Evolutionary conservation across 2,113 vertebrate genomes (phyloP).

Genomic region (Burhinus oedicnemus): DNA sequence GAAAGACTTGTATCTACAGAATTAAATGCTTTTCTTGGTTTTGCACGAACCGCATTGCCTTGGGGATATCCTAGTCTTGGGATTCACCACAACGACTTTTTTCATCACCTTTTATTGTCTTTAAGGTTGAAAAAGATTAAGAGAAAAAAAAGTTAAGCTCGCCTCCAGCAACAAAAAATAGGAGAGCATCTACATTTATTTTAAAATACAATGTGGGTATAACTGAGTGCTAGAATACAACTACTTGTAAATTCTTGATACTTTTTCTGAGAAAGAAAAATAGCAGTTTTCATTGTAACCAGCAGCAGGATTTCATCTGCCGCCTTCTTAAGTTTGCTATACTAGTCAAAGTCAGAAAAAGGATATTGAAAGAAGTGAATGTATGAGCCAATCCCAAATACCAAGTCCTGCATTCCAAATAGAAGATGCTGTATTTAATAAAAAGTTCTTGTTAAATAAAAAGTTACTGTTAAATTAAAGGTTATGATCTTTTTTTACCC

Average conservation of each 20-base stretch:
- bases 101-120: constrained; percentile 28
- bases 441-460: not conserved
- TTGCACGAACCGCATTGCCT: not conserved
- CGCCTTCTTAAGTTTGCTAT: not conserved
- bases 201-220: not conserved
- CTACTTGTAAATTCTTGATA: not conserved
- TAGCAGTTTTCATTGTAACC: not conserved
- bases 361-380: not conserved
- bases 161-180: not conserved
- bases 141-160: not conserved
- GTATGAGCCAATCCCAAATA: not conserved
- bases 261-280: not conserved
- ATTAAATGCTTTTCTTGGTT: constrained; percentile 6
- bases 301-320: not conserved
- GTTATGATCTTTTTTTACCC: not conserved
- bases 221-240: not conserved
- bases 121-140: not conserved
- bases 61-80: not conserved
- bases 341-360: not conserved
- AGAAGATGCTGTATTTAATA: not conserved
- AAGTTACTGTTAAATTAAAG: not conserved
- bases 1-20: not conserved
- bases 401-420: not conserved
- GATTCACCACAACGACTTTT: constrained; percentile 22
- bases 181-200: not conserved